phyloP scores from a whole-genome alignment of 2,113 vertebrate species.

The Dascyllus trimaculatus region DNA sequence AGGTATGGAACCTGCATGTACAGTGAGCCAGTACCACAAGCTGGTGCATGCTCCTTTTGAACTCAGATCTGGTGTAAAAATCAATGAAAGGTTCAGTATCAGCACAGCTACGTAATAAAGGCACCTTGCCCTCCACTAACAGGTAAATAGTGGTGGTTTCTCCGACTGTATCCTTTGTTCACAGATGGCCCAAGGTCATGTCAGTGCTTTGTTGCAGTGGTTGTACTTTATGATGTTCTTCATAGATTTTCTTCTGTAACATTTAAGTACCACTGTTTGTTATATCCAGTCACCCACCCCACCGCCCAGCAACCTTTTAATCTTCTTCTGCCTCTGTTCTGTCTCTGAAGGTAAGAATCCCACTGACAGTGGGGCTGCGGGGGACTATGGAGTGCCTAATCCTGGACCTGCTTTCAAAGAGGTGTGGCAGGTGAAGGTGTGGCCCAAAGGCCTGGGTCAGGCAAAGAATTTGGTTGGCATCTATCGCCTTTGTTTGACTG shows the following conservation, averaged over 20 bases:
- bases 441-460: conserved; percentile 89
- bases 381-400: conserved; percentile 79
- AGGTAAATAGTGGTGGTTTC: conserved; percentile 67
- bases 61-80: conserved; percentile 50
- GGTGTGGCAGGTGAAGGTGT: conserved; percentile 90
- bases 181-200: conserved; percentile 54
- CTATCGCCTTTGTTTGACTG: conserved; percentile 88
- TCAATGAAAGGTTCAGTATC: conserved; percentile 55
- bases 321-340: conserved; percentile 22
- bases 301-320: conserved; percentile 11
- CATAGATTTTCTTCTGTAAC: neutral
- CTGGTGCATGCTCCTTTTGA: conserved; percentile 52
- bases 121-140: conserved; percentile 15
- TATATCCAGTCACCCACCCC: neutral
- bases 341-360: conserved; percentile 80
- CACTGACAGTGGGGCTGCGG: conserved; percentile 64
- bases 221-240: conserved; percentile 4
- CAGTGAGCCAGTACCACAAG: conserved; percentile 45
- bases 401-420: conserved; percentile 88
- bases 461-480: conserved; percentile 86
- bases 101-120: conserved; percentile 43
- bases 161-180: conserved; percentile 37
- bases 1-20: conserved; percentile 64
- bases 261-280: neutral
- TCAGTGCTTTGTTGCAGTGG: conserved; percentile 27